Evolutionary conservation across 2,797 vertebrate genomes (phyloP), one percentile per base, ranked within the genome.

Genomic region (Setipinna tenuifilis): DNA sequence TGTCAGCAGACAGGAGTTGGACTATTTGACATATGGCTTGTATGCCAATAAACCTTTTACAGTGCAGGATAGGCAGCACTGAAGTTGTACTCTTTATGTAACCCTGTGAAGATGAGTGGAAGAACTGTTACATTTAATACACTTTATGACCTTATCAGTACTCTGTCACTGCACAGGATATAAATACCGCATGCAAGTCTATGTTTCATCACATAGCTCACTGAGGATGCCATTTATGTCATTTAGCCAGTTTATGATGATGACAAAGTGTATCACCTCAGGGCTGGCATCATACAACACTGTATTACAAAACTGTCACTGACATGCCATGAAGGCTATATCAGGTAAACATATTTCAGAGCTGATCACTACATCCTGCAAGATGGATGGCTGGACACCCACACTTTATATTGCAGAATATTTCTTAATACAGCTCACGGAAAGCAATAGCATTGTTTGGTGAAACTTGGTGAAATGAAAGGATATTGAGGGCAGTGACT

Each of bases 401-500:
- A 16, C 68, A 78, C 71, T 41, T 19, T 44, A 41, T 78, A 75
- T 75, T 75, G 68, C 28, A 75, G 28, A 75, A 31, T 75, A 35
- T 35, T 31, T 41, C 31, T 31, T 44, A 78, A 78, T 78, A 41
- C 71, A 78, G 71, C 31, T 78, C 17, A 19, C 71, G 2, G 31
- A 78, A 19, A 35, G 71, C 41, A 78, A 21, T 41, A 78, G 19
- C 50, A 78, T 41, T 41, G 71, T 44, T 17, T 41, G 50, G 50
- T 19, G 41, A 41, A 41, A 44, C 16, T 17, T 78, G 31, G 35
- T 68, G 25, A 78, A 78, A 78, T 78, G 71, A 78, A 78, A 44
- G 19, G 71, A 78, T 78, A 78, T 78, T 78, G 71, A 78, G 71
- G 71, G 71, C 71, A 78, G 31, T 78, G 71, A 78, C 71, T 44